These are phyloP conservation scores for Chymomyza costata DNA, from an alignment of 1,140 invertebrate species.

Conservation along the genomic window DNA sequence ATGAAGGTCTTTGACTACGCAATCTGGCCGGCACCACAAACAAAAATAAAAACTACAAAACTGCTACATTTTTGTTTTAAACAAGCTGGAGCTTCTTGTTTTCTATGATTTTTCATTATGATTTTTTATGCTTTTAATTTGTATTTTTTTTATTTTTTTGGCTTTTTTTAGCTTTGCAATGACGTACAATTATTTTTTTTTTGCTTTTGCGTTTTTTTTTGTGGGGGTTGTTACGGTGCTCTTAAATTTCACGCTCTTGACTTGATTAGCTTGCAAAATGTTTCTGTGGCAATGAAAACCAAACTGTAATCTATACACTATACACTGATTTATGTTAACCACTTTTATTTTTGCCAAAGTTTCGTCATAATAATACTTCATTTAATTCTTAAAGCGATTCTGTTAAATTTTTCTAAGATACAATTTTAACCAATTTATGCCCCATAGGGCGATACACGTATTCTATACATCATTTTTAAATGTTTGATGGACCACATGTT, in stretches of 20 bases:
- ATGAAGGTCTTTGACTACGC: conserved; percentile 72
- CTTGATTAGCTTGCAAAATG: conserved; percentile 59
- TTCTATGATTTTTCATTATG: conserved; percentile 47
- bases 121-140: conserved; percentile 72
- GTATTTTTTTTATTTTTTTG: conserved; percentile 15
- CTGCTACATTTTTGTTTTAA: conserved; percentile 64
- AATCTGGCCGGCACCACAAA: conserved; percentile 28
- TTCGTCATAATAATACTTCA: no score
- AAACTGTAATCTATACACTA: no score
- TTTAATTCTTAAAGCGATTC: no score
- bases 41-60: conserved; percentile 45
- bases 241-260: conserved; percentile 66
- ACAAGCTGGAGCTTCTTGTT: conserved; percentile 35
- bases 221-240: conserved; percentile 6
- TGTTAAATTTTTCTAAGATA: no score
- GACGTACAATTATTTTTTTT: conserved; percentile 50
- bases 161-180: conserved; percentile 40
- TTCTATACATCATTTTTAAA: no score
- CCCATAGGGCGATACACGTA: no score
- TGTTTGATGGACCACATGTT: no score
- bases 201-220: conserved; percentile 27
- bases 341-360: no score
- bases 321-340: no score
- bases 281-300: conserved; percentile 59
- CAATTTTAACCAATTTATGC: no score